Conservation (phyloP, 2,888 invertebrate species). For the Torymus texanus region DNA sequence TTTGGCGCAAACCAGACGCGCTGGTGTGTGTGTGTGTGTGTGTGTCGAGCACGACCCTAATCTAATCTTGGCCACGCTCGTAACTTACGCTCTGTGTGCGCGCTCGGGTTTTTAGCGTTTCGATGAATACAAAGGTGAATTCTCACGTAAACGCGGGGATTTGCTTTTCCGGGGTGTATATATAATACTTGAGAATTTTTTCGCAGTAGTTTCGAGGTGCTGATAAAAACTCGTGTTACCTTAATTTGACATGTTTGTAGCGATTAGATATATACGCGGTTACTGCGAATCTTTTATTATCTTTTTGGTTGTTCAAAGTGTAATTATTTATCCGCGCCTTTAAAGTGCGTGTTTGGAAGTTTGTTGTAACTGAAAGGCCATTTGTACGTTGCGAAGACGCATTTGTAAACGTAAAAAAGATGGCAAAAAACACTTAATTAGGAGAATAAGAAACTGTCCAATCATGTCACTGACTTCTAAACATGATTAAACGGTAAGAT, state of each 20-base stretch:
- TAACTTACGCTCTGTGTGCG: conserved; percentile 14
- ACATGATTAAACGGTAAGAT: not conserved
- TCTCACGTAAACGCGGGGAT: conserved; percentile 28
- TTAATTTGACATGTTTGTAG: not conserved
- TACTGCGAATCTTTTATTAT: too few species aligned
- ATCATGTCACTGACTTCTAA: not conserved
- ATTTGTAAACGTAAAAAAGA: too few species aligned
- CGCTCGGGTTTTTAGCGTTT: conserved; percentile 28
- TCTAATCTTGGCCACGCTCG: conserved; percentile 46
- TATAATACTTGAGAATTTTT: not conserved
- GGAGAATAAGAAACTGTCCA: not conserved
- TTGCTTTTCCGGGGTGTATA: not conserved
- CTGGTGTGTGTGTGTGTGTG: conserved; percentile 21
- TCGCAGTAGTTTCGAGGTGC: too few species aligned
- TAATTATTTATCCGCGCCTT: too few species aligned
- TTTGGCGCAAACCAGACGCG: conserved; percentile 9
- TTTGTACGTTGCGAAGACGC: too few species aligned
- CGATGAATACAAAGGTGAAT: conserved; percentile 37
- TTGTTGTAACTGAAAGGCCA: too few species aligned
- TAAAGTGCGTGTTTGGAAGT: too few species aligned
- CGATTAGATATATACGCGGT: too few species aligned
- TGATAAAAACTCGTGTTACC: not conserved
- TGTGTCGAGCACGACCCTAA: conserved; percentile 29
- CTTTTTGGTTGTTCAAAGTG: too few species aligned
- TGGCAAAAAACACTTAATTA: not conserved